Conservation (phyloP, 2,888 invertebrate genomes). For the Argyresthia albistria region DNA sequence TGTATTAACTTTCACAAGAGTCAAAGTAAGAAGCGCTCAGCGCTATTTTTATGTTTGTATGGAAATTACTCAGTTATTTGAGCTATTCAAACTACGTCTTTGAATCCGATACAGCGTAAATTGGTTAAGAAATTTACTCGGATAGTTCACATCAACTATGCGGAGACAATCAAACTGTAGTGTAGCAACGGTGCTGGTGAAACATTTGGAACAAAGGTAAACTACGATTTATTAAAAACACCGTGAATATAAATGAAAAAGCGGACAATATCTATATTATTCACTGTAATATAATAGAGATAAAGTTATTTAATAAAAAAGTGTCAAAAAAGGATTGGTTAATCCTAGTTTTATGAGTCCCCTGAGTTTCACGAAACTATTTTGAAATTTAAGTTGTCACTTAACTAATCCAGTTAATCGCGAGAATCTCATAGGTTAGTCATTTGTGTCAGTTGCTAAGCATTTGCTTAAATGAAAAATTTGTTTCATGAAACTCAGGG, state of each 20-base stretch:
- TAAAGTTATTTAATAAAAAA: too few relatives aligned
- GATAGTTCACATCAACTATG: not conserved
- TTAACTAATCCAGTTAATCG: too few relatives aligned
- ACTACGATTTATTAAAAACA: too few relatives aligned
- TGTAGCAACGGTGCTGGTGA: not conserved
- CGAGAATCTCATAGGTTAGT: too few relatives aligned
- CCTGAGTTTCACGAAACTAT: too few relatives aligned
- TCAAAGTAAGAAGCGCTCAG: not conserved
- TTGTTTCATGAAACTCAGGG: too few relatives aligned
- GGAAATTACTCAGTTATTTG: not conserved
- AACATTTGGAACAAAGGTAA: not conserved
- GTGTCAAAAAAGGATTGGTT: too few relatives aligned
- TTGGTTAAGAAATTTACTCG: conserved; percentile 1
- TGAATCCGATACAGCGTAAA: not conserved
- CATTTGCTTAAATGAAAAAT: too few relatives aligned
- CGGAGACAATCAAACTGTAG: not conserved
- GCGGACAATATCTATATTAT: not conserved
- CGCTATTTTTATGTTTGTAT: not conserved
- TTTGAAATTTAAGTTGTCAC: too few relatives aligned
- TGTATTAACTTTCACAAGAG: not conserved
- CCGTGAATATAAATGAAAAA: not conserved
- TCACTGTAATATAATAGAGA: not conserved
- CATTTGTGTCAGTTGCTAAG: too few relatives aligned
- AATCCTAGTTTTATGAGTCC: too few relatives aligned
- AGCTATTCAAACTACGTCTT: not conserved